Evolutionary conservation across 2,888 invertebrate genomes (phyloP), one percentile per base, ranked within the genome.

Genomic region (Machimus atricapillus): DNA sequence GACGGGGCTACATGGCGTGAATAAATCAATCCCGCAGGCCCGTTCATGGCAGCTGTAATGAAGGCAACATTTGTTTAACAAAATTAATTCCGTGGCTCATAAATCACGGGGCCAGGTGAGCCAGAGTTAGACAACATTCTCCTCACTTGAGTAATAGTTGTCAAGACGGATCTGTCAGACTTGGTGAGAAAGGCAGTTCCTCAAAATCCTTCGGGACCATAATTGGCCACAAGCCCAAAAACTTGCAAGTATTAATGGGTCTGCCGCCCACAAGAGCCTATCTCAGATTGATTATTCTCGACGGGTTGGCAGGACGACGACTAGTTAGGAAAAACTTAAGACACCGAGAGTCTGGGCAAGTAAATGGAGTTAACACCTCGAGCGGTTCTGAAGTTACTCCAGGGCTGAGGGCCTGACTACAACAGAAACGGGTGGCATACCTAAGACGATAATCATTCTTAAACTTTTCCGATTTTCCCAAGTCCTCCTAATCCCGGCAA

Each of bases 1-100:
- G 6, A 56, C 31, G 31, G 31, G 31, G 12, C 23, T 81, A 81
- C 58, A 58, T 58, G 58, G 58, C 66, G 66, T 27, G 56, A 31
- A 82, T 82, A 58, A 82, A 58, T 82, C 82, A 66, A 82, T 58
- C 37, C 58, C 82, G 9, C 19, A 82, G 23, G 37, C 19, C 58
- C 82, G 82, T 34, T 66, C 23, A 56, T 66, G 82, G 37, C 66
- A 66, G 82, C 31, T 82, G 82, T 82, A 82, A 82, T 82, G 82
- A 82, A 82, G 82, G 82, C 82, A 85, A 85, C 85, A 74, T 85
- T 85, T 85, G 85, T 85, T 46, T 73, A 85, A 85, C 74, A 43
- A 85, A 85, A 85, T 85, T 85, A 85, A 85, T 85, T 73, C 19
- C 58, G 74, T 43, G 82, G 19, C 74, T 46, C 85, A 85, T 85